Evolutionary conservation across 2,888 invertebrate species (phyloP), one percentile per base, ranked within the genome.

Genomic region (Keiferia lycopersicella): DNA sequence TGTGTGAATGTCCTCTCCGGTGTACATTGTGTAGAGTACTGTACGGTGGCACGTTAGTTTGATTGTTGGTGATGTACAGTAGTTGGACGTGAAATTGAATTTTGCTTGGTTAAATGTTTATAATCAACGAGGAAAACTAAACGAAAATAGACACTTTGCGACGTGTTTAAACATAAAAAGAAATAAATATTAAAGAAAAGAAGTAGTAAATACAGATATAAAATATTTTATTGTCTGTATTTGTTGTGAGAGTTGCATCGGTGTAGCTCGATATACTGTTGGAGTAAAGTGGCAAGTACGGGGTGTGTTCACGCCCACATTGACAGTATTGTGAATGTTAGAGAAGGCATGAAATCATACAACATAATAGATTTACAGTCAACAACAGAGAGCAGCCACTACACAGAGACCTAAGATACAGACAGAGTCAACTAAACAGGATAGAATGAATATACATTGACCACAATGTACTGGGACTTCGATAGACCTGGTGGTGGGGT

Each of bases 311-410:
- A 83, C 85, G 87, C 89, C 90, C 89, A 86, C 78, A 78, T 83
- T 88, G 88, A 81, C 80, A 88, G 91, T 91, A 91, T 88, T 89
- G 90, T 91, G 88, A 91, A 89, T 91, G 91, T 91, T 85, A 80
- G 82, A 91, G 87, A 90, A 91, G 90, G 91, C 91, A 90, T 87
- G 86, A 89, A 90, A 88, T 88, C 82, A 88, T 88, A 91, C 87
- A 91, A 91, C 89, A 89, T 87, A 90, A 91, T 87, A 88, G 85
- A 87, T 79, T 81, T 84, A 91, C 91, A 91, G 83, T 88, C 87
- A 87, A 91, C 91, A 92, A 92, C 92, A 92, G 88, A 89, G 86
- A 92, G 86, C 92, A 92, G 92, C 91, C 91, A 92, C 92, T 92
- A 92, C 90, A 91, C 91, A 92, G 88, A 91, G 82, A 89, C 86